Percentiles rank a stretch among this genome's conserved stretches.
Evolutionary conservation across 2,797 vertebrate species (phyloP).

Genomic region (Acanthornis magna): DNA sequence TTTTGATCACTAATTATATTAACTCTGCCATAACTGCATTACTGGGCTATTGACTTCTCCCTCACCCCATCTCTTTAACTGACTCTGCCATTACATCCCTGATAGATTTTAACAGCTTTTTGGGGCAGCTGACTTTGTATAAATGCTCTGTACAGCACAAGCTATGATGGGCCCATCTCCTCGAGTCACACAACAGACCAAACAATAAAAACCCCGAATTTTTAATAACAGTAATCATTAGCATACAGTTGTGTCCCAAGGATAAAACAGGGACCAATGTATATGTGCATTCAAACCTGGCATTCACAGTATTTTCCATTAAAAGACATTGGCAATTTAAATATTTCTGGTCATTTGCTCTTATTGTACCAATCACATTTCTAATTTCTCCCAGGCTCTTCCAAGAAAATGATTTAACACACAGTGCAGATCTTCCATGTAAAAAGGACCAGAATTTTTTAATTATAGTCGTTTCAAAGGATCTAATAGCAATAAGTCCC

Average conservation of each 20-base stretch:
- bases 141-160: not conserved
- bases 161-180: not conserved
- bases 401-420: slow-evolving; percentile 29
- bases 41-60: not conserved
- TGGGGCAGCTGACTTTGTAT: not conserved
- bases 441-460: not conserved
- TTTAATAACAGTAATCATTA: not conserved
- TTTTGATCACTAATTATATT: slow-evolving; percentile 1
- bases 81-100: not conserved
- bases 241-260: not conserved
- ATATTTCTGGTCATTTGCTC: slow-evolving; percentile 21
- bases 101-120: not conserved
- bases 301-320: not conserved
- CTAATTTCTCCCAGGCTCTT: slow-evolving; percentile 7
- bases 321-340: not conserved
- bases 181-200: not conserved
- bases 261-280: not conserved
- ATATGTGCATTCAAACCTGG: not conserved
- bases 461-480: not conserved
- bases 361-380: not conserved
- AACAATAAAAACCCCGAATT: not conserved
- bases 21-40: slow-evolving; percentile 1
- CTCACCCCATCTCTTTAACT: not conserved
- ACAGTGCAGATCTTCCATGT: not conserved
- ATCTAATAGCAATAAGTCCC: slow-evolving; percentile 44